Percentiles rank a stretch among this genome's conserved stretches.
Evolutionary conservation across 2,797 vertebrate species (phyloP).

Genomic region (Erpetoichthys calabaricus): DNA sequence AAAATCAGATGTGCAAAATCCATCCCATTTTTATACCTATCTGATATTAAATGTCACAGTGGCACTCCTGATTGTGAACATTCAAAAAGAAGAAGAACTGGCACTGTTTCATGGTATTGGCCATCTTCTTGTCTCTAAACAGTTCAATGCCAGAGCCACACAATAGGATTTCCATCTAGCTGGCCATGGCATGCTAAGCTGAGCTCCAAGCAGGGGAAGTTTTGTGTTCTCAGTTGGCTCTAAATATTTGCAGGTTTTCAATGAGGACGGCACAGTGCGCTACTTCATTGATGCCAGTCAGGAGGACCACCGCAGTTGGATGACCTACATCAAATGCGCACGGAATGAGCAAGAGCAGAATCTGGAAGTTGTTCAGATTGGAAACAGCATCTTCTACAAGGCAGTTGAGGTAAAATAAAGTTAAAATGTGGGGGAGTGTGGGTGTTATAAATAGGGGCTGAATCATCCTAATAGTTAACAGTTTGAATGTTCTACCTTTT

Average conservation of each 20-base stretch:
- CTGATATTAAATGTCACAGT: no score
- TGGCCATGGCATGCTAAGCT: not conserved
- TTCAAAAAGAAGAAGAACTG: no score
- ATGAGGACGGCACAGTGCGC: constrained; percentile 79
- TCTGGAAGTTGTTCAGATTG: constrained; percentile 90
- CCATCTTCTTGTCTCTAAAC: no score
- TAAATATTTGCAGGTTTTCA: constrained; percentile 66
- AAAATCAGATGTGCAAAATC: no score
- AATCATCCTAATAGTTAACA: fast-evolving
- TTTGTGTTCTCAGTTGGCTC: not conserved
- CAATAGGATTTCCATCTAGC: not conserved
- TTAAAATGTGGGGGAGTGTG: no score
- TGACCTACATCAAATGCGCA: constrained; percentile 96
- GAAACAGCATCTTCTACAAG: constrained; percentile 93
- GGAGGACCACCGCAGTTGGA: constrained; percentile 95
- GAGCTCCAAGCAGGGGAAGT: not conserved
- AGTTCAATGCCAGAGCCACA: no score
- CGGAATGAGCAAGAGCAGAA: constrained; percentile 95
- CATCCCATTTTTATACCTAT: no score
- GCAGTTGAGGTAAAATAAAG: constrained; percentile 66
- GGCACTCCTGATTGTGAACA: no score
- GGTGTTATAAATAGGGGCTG: not conserved
- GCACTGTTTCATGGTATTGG: no score
- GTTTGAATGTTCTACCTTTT: no score
- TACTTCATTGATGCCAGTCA: constrained; percentile 93